Evolutionary conservation across 2,797 vertebrate genomes (phyloP).

Genomic region (Oryzias dopingdopingensis): DNA sequence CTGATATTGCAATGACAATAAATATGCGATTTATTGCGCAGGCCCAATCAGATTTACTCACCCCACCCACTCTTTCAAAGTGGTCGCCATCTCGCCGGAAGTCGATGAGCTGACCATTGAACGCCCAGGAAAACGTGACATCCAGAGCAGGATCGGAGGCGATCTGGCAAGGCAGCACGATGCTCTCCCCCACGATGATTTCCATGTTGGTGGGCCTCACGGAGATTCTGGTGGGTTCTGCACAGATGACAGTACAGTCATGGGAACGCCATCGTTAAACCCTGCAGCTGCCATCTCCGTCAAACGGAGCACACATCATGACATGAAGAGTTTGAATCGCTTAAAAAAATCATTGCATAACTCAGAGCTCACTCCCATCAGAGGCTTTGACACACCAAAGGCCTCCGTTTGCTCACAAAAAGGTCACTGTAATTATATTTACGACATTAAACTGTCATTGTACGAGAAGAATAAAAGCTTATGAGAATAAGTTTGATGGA

Average conservation of each 20-base stretch:
- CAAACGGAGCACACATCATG: constrained; percentile 48
- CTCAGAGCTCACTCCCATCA: constrained; percentile 42
- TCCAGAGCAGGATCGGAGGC: constrained; percentile 88
- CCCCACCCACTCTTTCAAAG: constrained; percentile 93
- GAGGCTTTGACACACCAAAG: constrained; percentile 40
- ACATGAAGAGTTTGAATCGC: constrained; percentile 47
- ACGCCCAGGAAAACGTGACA: constrained; percentile 92
- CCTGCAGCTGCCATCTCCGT: constrained; percentile 12
- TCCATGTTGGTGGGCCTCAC: constrained; percentile 92
- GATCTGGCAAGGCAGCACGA: constrained; percentile 93
- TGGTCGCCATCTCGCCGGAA: constrained; percentile 87
- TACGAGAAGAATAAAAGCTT: constrained; percentile 53
- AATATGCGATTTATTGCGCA: too few relatives aligned
- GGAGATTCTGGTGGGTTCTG: constrained; percentile 92
- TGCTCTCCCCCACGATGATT: constrained; percentile 93
- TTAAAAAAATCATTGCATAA: constrained; percentile 49
- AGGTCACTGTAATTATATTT: constrained; percentile 78
- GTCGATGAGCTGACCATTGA: constrained; percentile 87
- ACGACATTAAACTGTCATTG: constrained; percentile 67
- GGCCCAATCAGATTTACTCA: constrained; percentile 72
- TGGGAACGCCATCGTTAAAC: constrained; percentile 42
- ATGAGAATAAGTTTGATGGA: constrained; percentile 60
- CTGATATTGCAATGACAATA: too few relatives aligned
- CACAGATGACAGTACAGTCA: constrained; percentile 48
- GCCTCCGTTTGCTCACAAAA: constrained; percentile 54